A percentile compares a stretch with the other conserved stretches of the same genome.
Evolutionary conservation across 2,113 vertebrate species (phyloP).

Genomic region (Nibea albiflora): DNA sequence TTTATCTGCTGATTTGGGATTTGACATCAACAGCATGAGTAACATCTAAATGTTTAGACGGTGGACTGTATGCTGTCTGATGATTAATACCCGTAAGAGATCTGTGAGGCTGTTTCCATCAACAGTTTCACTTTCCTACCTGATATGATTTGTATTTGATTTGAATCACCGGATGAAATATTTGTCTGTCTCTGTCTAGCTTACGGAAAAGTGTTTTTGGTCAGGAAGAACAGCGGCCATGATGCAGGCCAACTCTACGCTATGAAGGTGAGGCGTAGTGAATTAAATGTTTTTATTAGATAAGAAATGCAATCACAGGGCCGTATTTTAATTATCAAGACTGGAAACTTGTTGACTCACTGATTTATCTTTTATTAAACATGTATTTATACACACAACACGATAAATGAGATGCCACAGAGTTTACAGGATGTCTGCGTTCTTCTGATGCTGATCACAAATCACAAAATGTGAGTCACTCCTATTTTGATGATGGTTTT

Average conservation of each 20-base stretch:
- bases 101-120: conserved; percentile 17
- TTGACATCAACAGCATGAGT: neutral
- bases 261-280: conserved; percentile 87
- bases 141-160: neutral
- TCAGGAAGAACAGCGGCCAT: conserved; percentile 91
- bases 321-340: neutral
- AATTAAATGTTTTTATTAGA: neutral
- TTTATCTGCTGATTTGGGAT: conserved; percentile 18
- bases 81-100: conserved; percentile 21
- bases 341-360: neutral
- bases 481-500: neutral
- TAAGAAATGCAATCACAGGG: neutral
- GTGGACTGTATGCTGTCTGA: conserved; percentile 9
- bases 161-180: neutral
- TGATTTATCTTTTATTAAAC: conserved; percentile 8
- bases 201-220: conserved; percentile 94
- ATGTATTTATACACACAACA: neutral
- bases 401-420: neutral
- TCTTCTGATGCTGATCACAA: neutral
- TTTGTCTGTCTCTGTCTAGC: conserved; percentile 80
- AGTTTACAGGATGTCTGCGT: neutral
- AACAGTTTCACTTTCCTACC: neutral
- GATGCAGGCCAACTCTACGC: conserved; percentile 91
- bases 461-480: too few species aligned
- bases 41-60: neutral